Conservation (phyloP, 2,113 vertebrate species). For the Muntiacus muntjak region DNA sequence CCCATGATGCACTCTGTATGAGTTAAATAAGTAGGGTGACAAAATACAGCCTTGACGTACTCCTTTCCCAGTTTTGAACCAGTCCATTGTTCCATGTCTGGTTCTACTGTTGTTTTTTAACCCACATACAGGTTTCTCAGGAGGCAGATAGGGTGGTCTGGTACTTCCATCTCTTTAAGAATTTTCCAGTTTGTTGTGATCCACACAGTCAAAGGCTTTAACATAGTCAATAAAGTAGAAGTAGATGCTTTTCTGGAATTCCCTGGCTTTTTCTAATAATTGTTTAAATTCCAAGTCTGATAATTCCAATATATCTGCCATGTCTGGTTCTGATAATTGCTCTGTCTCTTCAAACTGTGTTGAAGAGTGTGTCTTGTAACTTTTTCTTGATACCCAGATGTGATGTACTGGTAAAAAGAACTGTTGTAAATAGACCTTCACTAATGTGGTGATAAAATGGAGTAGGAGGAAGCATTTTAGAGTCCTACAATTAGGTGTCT, state of each 20-base stretch:
- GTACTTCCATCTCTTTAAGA: background rate
- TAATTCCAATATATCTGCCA: background rate
- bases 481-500: background rate
- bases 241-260: background rate
- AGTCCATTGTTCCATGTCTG: background rate
- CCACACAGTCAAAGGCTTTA: background rate
- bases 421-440: background rate
- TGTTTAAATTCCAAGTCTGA: background rate
- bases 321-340: background rate
- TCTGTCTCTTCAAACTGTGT: background rate
- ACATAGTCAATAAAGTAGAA: background rate
- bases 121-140: background rate
- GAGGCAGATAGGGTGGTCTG: background rate
- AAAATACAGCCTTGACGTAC: background rate
- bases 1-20: background rate
- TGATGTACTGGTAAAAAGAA: background rate
- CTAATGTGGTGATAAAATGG: background rate
- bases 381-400: background rate
- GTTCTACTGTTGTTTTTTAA: background rate
- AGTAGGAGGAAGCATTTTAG: background rate
- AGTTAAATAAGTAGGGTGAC: background rate
- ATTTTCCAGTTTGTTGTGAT: background rate
- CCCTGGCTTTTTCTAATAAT: background rate
- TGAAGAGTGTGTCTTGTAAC: background rate
- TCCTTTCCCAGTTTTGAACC: background rate